These are phyloP conservation scores for Coelogynopora nodosa DNA, from an alignment of 2,888 invertebrate genomes.

Conservation along the genomic window DNA sequence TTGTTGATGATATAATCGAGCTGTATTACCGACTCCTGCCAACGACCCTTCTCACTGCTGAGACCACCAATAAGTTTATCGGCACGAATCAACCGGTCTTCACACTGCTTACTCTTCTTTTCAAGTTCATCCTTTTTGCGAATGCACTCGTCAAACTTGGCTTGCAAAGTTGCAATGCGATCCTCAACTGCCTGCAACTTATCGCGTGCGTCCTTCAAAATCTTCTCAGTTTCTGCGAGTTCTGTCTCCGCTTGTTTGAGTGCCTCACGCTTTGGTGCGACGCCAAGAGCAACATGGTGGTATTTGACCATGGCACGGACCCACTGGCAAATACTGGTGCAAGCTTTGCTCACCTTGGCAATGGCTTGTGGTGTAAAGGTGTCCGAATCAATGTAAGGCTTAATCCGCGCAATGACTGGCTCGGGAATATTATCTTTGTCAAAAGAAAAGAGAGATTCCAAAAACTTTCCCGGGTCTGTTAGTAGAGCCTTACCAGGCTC, in stretches of 20 bases:
- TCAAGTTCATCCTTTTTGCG: slow-evolving; percentile 60
- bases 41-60: slow-evolving; percentile 62
- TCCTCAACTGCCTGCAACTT: slow-evolving; percentile 60
- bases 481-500: slow-evolving; percentile 60
- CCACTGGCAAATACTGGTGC: slow-evolving; percentile 70
- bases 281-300: slow-evolving; percentile 62
- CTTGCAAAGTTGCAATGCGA: slow-evolving; percentile 59
- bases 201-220: slow-evolving; percentile 62
- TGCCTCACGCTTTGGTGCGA: slow-evolving; percentile 63
- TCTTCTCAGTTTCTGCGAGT: slow-evolving; percentile 61
- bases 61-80: slow-evolving; percentile 62
- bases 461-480: slow-evolving; percentile 61
- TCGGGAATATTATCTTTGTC: slow-evolving; percentile 62
- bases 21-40: slow-evolving; percentile 57
- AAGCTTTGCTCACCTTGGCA: slow-evolving; percentile 78
- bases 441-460: slow-evolving; percentile 57
- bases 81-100: slow-evolving; percentile 61
- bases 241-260: slow-evolving; percentile 60
- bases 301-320: slow-evolving; percentile 61
- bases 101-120: slow-evolving; percentile 60
- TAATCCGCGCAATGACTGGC: slow-evolving; percentile 58
- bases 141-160: slow-evolving; percentile 61
- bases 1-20: slow-evolving; percentile 58
- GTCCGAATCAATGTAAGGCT: slow-evolving; percentile 66
- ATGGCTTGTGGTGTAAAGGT: slow-evolving; percentile 88